Base-by-base conservation (phyloP, 2,888 invertebrate species). In the Iselma pallidipennis region DNA sequence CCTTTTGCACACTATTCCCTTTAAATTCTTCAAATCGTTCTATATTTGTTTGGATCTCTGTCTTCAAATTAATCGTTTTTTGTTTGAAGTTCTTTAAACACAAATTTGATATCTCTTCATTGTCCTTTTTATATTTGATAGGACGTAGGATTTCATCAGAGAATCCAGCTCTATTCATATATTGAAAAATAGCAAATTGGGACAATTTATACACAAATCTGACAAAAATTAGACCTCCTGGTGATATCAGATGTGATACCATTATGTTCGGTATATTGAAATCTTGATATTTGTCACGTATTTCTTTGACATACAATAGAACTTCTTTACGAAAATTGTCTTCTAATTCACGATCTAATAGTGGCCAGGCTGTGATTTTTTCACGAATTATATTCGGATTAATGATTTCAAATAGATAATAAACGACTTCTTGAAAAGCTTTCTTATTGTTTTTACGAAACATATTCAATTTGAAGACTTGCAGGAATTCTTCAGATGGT, bases 371-470 rank as follows among this genome's bases (percentile, higher is more conserved):
- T 4, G 69, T 57, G 23, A 79, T 56, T 63, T 73, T 78, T 57
- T 76, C 61, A 65, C 76, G 76, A 4, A 78, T 74, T 19, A 71
- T 58, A 28, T 67, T 64, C 3, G 79, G 74, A 67, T 79, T 69
- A 21, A 80, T 59, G n/a, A 75, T 71, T 25, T 71, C 67, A 49
- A 81, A 63, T 10, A 81, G 67, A 54, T 79, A 81, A 59, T 81
- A 72, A 10, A 75, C 64, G 0, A 80, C 76, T 57, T 80, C 74
- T 42, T 76, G 75, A 59, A 80, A 80, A 16, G 77, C 81, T 7
- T 71, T 64, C 62, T 78, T 80, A 70, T 81, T 81, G 48, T 73
- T 79, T 69, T 80, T 81, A 1, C 69, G 59, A 59, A 81, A 81
- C 81, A 81, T 81, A 58, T 79, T 76, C 57, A 67, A 73, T 57